Base-by-base conservation (phyloP, 2,113 vertebrate species). In the Pygoscelis adeliae region DNA sequence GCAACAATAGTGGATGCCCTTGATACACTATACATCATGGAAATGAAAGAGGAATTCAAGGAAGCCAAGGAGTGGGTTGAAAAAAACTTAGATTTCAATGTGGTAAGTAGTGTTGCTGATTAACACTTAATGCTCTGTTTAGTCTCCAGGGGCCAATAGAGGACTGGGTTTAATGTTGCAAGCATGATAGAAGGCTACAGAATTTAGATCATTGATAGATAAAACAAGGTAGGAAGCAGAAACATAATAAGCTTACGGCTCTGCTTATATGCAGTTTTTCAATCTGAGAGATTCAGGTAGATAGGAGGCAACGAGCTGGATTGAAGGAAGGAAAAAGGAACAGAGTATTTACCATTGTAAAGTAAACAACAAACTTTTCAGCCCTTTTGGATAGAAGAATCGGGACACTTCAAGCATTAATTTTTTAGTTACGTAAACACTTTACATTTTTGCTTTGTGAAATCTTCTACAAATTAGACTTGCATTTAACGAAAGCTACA, bases 1-100 rank as follows among this genome's bases (percentile, higher is more conserved):
- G 99, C 99, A 47, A 99, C 99, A 34, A 99, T 99, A 85, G 99
- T 99, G 93, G 99, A 99, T 90, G 99, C 99, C 67, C 98, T 99
- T 97, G 99, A 99, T 96, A 99, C 99, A 1, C 98, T 99, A 15
- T 99, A 98, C 89, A 99, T 99, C 96, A 99, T 99, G 99, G 99
- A 99, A 94, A 99, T 99, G 99, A 99, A 98, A 92, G 98, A 99
- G 8, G 99, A 99, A 87, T 99, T 99, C 91, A 98, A 99, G 53
- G 98, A 98, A 83, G 99, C 99, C 59, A 99, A 99, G 30, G 98
- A 99, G 29, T 99, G 99, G 99, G 98, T 99, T 83, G 99, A 99
- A 97, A 99, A 99, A 98, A 98, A 99, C 97, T 98, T 99, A 25
- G 99, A 99, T 98, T 99, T 99, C 95, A 99, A 99, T 95, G 98